Base-by-base conservation (phyloP, 2,113 vertebrate species). In the Oryzias javanicus region DNA sequence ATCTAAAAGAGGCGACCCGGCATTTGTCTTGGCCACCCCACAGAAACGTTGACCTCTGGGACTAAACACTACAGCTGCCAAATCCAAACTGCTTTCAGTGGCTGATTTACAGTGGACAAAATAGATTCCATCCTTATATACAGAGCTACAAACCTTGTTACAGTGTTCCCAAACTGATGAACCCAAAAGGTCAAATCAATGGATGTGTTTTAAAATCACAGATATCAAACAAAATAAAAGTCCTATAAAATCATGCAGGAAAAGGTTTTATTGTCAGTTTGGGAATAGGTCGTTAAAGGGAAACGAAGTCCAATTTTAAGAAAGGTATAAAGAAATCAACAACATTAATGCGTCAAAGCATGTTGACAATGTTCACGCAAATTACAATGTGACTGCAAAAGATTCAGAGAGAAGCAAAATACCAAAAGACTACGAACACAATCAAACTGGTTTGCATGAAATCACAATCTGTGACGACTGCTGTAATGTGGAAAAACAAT, bases 61-160 rank as follows among this genome's bases (percentile, higher is more conserved):
- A 58, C 58, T 74, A 91, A 87, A 79, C 86, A 91, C 90, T 93
- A 93, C 91, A 96, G 92, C 91, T 92, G 91, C 91, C 91, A 88
- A 94, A 90, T 91, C 91, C 93, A 92, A 90, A 93, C 94, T 89
- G 91, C 86, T 91, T 89, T 93, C 91, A 92, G 94, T 94, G 93
- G 92, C 91, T 85, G 67, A 85, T 94, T 94, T 90, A 86, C 92
- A 92, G 91, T 90, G 92, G 92, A 91, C 89, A 91, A 74, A 81
- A 80, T 70, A 64, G 91, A 92, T 92, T 85, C 65, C 92, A 91
- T 93, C 89, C 92, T 74, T 91, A 92, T 95, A 92, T 93, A 95
- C 93, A 94, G 91, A 94, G 89, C 91, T 91, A 94, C 90, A 91
- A 92, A 89, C 91, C 90, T 92, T 88, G 82, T 76, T 83, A 86